Evolutionary conservation across 1,140 invertebrate genomes (phyloP).

Genomic region (Trichonephila clavipes): DNA sequence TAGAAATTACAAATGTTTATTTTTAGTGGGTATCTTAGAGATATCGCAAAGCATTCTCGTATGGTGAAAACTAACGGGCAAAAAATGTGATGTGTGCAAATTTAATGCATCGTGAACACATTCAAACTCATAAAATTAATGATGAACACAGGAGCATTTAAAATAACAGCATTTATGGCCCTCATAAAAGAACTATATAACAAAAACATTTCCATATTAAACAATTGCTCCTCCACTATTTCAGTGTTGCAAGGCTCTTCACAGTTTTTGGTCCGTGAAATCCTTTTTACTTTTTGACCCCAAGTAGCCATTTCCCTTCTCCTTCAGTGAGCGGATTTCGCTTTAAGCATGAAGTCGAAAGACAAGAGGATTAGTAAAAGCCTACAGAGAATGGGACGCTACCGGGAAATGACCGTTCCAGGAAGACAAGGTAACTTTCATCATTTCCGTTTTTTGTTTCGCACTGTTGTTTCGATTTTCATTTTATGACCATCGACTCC

Average conservation of each 20-base stretch:
- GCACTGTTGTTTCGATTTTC: constrained; percentile 18
- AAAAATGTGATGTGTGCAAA: too few relatives aligned
- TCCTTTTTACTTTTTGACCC: constrained; percentile 3
- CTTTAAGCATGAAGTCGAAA: constrained; percentile 55
- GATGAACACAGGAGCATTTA: too few relatives aligned
- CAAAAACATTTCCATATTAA: neutral
- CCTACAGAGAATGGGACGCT: constrained; percentile 38
- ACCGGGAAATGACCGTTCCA: constrained; percentile 66
- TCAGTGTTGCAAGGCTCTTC: neutral
- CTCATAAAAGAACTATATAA: too few relatives aligned
- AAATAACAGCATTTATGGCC: too few relatives aligned
- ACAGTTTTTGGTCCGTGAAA: constrained; percentile 42
- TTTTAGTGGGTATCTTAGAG: too few relatives aligned
- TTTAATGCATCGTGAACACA: too few relatives aligned
- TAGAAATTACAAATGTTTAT: too few relatives aligned
- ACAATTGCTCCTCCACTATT: neutral
- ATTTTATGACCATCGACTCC: constrained; percentile 53
- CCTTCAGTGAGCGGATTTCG: constrained; percentile 42
- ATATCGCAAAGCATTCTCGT: too few relatives aligned
- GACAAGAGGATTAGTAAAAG: constrained; percentile 67
- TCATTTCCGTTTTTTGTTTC: constrained; percentile 37
- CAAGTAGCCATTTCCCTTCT: neutral
- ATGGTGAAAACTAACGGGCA: too few relatives aligned
- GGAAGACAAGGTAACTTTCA: constrained; percentile 60
- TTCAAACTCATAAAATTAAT: too few relatives aligned